A percentile compares a stretch with the other conserved stretches of the same genome.
These are phyloP conservation scores for Proterorhinus semilunaris DNA, from an alignment of 2,113 vertebrate species.

Conservation along the genomic window DNA sequence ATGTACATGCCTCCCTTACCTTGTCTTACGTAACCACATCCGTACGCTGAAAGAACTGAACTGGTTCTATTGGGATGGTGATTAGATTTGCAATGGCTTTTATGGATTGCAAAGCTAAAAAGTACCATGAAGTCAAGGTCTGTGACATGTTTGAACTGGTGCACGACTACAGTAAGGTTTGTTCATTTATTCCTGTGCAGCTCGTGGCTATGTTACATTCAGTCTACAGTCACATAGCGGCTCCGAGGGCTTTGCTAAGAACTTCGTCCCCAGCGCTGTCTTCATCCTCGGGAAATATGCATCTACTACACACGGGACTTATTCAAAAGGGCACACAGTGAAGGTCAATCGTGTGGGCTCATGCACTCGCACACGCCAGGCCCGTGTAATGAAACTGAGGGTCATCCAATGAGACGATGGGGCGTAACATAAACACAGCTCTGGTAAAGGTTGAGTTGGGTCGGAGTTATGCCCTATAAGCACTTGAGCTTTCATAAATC, in stretches of 20 bases:
- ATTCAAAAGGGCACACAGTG: slow-evolving; percentile 9
- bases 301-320: slow-evolving; percentile 14
- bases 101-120: not conserved
- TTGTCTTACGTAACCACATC: no score
- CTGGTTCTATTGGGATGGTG: no score
- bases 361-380: slow-evolving; percentile 6
- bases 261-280: slow-evolving; percentile 4
- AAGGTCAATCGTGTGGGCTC: slow-evolving; percentile 22
- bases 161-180: not conserved
- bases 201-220: not conserved
- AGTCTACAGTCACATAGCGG: slow-evolving; percentile 7
- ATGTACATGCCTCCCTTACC: no score
- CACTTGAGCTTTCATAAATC: no score
- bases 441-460: no score
- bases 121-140: not conserved
- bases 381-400: slow-evolving; percentile 12
- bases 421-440: not conserved
- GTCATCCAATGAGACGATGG: slow-evolving; percentile 8
- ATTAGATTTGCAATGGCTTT: no score
- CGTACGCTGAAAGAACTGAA: no score
- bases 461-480: no score
- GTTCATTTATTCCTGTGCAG: slow-evolving; percentile 17
- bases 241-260: slow-evolving; percentile 12
- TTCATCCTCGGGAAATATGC: slow-evolving; percentile 21
- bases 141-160: not conserved